Conservation (phyloP, 2,113 vertebrate species). For the Urocitellus parryii region DNA sequence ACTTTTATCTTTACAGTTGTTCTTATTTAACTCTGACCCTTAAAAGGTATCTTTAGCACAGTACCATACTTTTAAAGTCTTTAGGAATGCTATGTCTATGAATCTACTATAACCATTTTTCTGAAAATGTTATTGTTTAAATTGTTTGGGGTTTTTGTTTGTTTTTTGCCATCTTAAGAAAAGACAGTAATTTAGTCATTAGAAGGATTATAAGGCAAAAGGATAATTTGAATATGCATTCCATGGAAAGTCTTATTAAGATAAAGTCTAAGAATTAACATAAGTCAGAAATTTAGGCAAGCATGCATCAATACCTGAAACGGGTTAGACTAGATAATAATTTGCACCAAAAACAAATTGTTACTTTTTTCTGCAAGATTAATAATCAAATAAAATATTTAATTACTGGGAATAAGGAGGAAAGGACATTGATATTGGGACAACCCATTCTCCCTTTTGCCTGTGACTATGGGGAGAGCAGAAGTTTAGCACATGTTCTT, state of each 20-base stretch:
- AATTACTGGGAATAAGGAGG: background rate
- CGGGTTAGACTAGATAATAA: background rate
- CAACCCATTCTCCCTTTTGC: background rate
- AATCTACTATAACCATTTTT: background rate
- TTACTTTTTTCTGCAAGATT: background rate
- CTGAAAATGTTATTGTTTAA: background rate
- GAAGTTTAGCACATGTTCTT: background rate
- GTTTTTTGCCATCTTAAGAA: constrained; percentile 6
- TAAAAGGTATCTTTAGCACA: background rate
- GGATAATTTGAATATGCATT: background rate
- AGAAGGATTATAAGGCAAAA: background rate
- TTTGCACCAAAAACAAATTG: background rate
- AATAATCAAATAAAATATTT: background rate
- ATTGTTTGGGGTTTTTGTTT: background rate
- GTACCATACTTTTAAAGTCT: background rate
- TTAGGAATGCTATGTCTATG: background rate
- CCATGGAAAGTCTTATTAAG: background rate
- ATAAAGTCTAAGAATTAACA: background rate
- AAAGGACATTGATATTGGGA: background rate
- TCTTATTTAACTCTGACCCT: background rate
- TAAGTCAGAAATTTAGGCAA: background rate
- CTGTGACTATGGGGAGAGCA: background rate
- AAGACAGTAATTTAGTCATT: background rate
- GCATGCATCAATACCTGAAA: background rate
- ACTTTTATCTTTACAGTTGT: background rate